Evolutionary conservation across 2,888 invertebrate species (phyloP).

Genomic region (Troides helena): DNA sequence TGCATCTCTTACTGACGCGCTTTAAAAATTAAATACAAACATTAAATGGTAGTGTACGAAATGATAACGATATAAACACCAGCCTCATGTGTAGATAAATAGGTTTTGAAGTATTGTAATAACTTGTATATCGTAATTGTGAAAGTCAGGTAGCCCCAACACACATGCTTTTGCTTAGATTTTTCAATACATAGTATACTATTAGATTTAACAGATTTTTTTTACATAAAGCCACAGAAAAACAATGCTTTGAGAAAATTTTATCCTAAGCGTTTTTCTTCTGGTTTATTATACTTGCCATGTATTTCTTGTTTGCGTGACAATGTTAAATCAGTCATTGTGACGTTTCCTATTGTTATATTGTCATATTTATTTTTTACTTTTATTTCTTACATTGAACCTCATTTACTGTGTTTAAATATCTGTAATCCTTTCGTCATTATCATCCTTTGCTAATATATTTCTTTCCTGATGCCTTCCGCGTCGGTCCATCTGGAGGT

Average conservation of each 20-base stretch:
- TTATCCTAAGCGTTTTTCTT: neutral
- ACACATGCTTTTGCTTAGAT: too few species aligned
- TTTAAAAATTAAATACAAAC: neutral
- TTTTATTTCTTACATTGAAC: neutral
- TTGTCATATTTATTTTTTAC: neutral
- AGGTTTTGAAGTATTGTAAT: too few species aligned
- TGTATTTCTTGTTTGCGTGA: neutral
- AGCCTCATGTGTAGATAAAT: too few species aligned
- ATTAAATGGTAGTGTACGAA: neutral
- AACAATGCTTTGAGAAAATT: too few species aligned
- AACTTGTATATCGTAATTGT: too few species aligned
- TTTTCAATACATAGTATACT: neutral
- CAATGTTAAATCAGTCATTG: neutral
- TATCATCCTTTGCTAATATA: too few species aligned
- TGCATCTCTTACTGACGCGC: neutral
- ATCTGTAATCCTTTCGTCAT: too few species aligned
- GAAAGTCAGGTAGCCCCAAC: too few species aligned
- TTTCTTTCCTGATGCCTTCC: too few species aligned
- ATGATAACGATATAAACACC: neutral
- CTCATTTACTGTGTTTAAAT: too few species aligned
- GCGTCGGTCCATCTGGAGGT: too few species aligned
- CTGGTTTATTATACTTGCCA: neutral
- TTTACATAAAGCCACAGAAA: neutral
- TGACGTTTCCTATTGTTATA: neutral
- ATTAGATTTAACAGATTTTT: neutral